A percentile compares a stretch with the other conserved stretches of the same genome.
phyloP scores from a whole-genome alignment of 1,140 invertebrate species.

The Leptoteleia sp. region DNA sequence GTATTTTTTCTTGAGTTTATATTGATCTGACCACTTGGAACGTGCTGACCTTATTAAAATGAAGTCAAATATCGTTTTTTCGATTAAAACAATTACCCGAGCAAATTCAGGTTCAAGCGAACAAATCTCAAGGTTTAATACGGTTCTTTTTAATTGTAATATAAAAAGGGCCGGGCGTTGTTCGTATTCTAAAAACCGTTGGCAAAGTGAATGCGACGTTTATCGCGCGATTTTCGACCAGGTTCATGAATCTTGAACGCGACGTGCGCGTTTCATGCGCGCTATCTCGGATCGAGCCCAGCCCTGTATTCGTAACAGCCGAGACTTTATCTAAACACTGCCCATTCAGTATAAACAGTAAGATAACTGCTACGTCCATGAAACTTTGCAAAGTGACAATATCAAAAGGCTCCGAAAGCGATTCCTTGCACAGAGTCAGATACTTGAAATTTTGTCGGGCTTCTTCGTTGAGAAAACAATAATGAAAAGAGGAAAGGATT shows the following conservation, averaged over 20 bases:
- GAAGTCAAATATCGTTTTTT: no score
- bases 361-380: conserved; percentile 63
- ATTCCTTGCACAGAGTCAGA: conserved; percentile 23
- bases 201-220: conserved; percentile 26
- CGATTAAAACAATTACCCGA: no score
- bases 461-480: conserved; percentile 24
- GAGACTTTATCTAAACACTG: conserved; percentile 58
- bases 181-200: conserved; percentile 9
- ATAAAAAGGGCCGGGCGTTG: conserved; percentile 11
- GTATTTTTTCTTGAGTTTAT: no score
- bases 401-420: conserved; percentile 49
- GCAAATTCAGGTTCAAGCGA: no score
- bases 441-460: conserved; percentile 19
- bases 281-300: conserved; percentile 20
- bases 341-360: conserved; percentile 57
- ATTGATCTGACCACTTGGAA: no score
- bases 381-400: conserved; percentile 66
- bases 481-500: no score
- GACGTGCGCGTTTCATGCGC: conserved; percentile 15
- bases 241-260: conserved; percentile 26
- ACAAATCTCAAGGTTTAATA: conserved; percentile 12
- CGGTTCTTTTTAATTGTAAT: conserved; percentile 13
- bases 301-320: conserved; percentile 23
- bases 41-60: no score
- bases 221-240: conserved; percentile 17